These are phyloP conservation scores for Sinocyclocheilus maitianheensis DNA, from an alignment of 2,113 vertebrate species.

Conservation along the genomic window DNA sequence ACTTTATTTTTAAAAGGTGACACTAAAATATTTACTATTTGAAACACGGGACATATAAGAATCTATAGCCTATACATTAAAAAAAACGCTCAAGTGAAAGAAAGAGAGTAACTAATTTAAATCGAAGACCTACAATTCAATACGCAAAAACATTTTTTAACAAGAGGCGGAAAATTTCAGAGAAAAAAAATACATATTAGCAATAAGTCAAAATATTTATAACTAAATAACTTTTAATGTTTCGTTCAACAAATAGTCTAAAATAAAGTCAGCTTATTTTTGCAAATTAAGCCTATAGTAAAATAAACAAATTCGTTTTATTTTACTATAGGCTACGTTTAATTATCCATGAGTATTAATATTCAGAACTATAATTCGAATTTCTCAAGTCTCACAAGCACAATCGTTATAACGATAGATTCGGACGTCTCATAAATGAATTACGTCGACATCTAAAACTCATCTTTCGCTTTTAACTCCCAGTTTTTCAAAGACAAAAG, in stretches of 20 bases:
- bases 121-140: background rate
- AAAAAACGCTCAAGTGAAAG: background rate
- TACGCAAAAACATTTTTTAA: background rate
- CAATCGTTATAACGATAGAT: background rate
- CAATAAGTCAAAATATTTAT: background rate
- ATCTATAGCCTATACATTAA: background rate
- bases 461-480: background rate
- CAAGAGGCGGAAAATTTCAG: background rate
- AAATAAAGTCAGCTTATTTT: background rate
- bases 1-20: slow-evolving; percentile 9
- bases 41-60: background rate
- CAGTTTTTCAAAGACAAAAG: background rate
- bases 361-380: background rate
- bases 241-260: background rate
- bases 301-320: background rate
- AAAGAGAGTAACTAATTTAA: background rate
- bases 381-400: background rate
- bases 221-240: background rate
- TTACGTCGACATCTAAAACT: background rate
- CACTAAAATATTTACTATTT: background rate
- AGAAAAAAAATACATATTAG: too few relatives aligned
- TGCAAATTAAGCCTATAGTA: background rate
- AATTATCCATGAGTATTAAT: background rate
- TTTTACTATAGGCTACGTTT: background rate
- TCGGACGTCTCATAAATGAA: background rate